Conservation (phyloP, 2,888 invertebrate species). For the Homarus gammarus region DNA sequence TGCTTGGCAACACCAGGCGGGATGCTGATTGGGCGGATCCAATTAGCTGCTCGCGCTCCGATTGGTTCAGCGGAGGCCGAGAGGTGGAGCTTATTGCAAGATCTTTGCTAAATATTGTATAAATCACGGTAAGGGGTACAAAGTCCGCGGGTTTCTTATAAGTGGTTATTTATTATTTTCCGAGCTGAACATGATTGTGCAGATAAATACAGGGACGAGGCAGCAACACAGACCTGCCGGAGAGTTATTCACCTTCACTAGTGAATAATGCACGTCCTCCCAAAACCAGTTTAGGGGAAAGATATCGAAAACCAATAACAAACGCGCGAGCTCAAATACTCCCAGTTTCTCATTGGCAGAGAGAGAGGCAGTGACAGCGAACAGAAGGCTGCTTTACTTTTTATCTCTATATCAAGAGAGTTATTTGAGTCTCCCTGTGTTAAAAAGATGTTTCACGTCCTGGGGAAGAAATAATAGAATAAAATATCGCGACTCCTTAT, state of each 20-base stretch:
- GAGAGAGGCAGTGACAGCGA: conserved; percentile 6
- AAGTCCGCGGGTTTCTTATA: conserved; percentile 55
- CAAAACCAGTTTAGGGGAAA: conserved; percentile 5
- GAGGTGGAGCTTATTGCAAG: conserved; percentile 61
- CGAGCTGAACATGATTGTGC: conserved; percentile 46
- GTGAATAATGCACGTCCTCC: not conserved
- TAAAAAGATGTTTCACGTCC: conserved; percentile 51
- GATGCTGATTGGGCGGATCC: conserved; percentile 66
- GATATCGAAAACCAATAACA: conserved; percentile 43
- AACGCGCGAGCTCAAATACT: conserved; percentile 18
- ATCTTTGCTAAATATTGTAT: conserved; percentile 65
- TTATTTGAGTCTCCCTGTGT: conserved; percentile 21
- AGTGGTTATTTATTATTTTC: conserved; percentile 64
- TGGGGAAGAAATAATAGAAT: conserved; percentile 16
- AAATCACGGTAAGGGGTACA: conserved; percentile 61
- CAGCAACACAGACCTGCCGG: conserved; percentile 5
- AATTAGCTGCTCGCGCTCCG: conserved; percentile 52
- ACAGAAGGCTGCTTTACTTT: conserved; percentile 33
- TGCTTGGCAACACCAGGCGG: conserved; percentile 65
- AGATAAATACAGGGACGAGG: conserved; percentile 50
- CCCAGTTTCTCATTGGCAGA: conserved; percentile 34
- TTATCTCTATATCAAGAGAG: conserved; percentile 23
- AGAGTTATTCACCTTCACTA: conserved; percentile 24
- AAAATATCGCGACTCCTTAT: conserved; percentile 29
- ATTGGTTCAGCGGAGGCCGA: conserved; percentile 33